phyloP scores from a whole-genome alignment of 2,797 vertebrate genomes.

The Pyrocephalus nanus region DNA sequence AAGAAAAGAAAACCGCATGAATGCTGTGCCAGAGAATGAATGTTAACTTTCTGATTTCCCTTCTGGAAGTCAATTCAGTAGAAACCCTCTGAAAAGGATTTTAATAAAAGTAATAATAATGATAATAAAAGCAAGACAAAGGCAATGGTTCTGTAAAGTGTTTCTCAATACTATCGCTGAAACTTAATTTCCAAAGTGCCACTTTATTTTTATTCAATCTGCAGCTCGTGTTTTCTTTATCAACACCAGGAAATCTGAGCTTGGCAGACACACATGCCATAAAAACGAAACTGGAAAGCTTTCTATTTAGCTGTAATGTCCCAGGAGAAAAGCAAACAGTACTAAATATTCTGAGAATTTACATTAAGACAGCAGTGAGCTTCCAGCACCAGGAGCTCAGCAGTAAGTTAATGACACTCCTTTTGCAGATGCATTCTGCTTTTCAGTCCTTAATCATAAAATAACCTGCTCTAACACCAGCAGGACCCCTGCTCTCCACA shows the following conservation, averaged over 20 bases:
- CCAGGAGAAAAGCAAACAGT: background rate
- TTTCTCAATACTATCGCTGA: background rate
- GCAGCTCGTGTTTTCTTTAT: background rate
- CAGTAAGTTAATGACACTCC: background rate
- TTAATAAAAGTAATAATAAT: background rate
- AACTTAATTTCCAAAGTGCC: constrained; percentile 10
- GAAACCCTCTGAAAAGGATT: background rate
- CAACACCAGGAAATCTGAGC: background rate
- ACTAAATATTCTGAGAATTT: background rate
- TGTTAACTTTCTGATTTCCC: background rate
- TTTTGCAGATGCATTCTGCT: background rate
- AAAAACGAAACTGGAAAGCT: background rate
- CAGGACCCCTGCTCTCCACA: background rate
- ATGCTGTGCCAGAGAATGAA: background rate
- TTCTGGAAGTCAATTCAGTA: background rate
- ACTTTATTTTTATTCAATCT: background rate
- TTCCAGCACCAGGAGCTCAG: background rate
- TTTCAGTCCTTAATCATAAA: background rate
- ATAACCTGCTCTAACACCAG: background rate
- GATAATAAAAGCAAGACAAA: background rate
- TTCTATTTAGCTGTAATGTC: background rate
- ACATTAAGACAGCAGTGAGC: background rate
- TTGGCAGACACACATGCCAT: background rate
- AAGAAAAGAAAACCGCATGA: background rate
- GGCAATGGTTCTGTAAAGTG: background rate